Conservation (phyloP, 2,113 vertebrate species). For the Siphamia tubifer region DNA sequence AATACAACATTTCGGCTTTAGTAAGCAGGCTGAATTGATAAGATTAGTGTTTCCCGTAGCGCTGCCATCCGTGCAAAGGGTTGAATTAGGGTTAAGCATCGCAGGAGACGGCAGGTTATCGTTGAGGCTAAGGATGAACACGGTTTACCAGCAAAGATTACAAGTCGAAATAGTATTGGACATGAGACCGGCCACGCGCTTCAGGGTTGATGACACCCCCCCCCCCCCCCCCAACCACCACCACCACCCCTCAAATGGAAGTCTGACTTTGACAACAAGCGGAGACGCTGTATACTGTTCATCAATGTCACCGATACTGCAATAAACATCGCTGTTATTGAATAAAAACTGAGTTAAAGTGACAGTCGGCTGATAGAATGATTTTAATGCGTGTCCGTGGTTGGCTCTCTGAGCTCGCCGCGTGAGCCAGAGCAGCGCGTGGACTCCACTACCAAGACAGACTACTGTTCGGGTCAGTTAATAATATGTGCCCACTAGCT, state of each 20-base stretch:
- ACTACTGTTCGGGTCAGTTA: neutral
- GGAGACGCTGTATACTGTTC: neutral
- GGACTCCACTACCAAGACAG: neutral
- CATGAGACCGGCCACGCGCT: neutral
- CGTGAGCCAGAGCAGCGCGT: conserved; percentile 3
- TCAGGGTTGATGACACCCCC: neutral
- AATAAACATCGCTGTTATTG: too few relatives aligned
- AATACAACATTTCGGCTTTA: neutral
- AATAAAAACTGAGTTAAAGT: neutral
- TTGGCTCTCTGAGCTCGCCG: neutral
- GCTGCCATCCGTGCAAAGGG: neutral
- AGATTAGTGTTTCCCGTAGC: neutral
- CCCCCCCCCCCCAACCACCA: neutral
- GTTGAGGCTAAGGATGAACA: neutral
- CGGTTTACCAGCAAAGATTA: neutral
- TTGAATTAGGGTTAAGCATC: neutral
- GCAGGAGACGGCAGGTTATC: neutral
- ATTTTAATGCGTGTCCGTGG: neutral
- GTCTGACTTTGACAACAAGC: neutral
- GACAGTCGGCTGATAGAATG: neutral
- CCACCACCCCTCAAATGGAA: neutral
- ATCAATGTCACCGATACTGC: neutral
- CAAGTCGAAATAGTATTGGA: neutral
- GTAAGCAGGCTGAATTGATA: neutral
- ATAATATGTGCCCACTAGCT: neutral